Percentiles rank a stretch among this genome's conserved stretches.
phyloP scores from a whole-genome alignment of 1,140 invertebrate genomes.

The Aphelinus atriplicis region DNA sequence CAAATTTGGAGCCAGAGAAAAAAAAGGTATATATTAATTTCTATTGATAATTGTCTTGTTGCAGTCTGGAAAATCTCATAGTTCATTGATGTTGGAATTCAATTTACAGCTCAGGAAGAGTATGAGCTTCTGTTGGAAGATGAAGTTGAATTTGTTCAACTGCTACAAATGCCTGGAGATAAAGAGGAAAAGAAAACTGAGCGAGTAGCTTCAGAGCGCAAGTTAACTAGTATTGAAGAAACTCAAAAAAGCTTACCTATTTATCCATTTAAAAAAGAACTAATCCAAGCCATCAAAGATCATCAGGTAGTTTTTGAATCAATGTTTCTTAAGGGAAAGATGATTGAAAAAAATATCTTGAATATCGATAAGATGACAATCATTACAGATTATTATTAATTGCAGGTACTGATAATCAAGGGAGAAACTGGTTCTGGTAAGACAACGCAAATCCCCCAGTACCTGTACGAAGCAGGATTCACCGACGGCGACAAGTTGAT shows the following conservation, averaged over 20 bases:
- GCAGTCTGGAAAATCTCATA: conserved; percentile 41
- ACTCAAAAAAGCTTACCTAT: conserved; percentile 94
- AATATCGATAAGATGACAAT: no score
- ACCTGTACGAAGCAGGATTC: conserved; percentile 92
- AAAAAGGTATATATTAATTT: conserved; percentile 63
- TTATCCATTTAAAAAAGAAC: conserved; percentile 89
- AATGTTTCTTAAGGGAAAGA: background rate
- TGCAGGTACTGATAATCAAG: conserved; percentile 89
- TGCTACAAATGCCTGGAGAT: conserved; percentile 86
- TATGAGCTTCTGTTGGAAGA: conserved; percentile 96
- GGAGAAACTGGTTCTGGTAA: conserved; percentile 95
- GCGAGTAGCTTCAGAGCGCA: conserved; percentile 77
- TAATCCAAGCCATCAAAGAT: conserved; percentile 87
- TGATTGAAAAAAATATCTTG: no score
- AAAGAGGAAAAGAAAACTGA: conserved; percentile 70
- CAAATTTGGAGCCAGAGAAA: conserved; percentile 93
- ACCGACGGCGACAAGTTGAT: conserved; percentile 84
- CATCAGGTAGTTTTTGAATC: conserved; percentile 76
- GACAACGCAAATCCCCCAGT: conserved; percentile 99
- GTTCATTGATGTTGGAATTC: background rate
- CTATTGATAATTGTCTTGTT: no score
- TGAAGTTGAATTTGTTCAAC: conserved; percentile 97
- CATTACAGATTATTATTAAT: background rate
- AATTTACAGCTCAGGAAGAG: conserved; percentile 72
- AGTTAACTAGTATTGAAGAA: conserved; percentile 84